A percentile compares a stretch with the other conserved stretches of the same genome.
Conservation (phyloP, 2,797 vertebrate species). For the Girardinus metallicus region DNA sequence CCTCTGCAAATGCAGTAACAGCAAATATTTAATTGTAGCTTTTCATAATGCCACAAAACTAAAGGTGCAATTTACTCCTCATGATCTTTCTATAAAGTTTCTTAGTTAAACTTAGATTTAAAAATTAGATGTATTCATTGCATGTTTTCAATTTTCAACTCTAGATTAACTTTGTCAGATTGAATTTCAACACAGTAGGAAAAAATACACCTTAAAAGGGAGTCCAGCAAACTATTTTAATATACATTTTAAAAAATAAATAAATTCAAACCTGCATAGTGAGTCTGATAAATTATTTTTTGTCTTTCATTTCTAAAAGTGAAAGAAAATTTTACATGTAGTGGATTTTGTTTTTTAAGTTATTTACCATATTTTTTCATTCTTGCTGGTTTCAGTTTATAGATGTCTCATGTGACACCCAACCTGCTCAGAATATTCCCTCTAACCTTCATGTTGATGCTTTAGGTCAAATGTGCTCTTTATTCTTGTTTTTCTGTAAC, state of each 20-base stretch:
- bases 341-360: background rate
- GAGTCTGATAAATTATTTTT: too few species aligned
- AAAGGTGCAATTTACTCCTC: background rate
- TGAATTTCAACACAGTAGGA: background rate
- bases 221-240: background rate
- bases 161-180: background rate
- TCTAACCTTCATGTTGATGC: background rate
- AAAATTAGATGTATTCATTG: background rate
- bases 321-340: background rate
- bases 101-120: background rate
- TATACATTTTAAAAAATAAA: background rate
- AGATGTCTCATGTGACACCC: background rate
- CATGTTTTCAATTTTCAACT: background rate
- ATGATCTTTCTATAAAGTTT: background rate
- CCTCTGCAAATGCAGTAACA: background rate
- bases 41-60: background rate
- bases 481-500: background rate
- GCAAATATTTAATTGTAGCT: conserved; percentile 8
- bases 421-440: background rate
- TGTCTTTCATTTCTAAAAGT: background rate
- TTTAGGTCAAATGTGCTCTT: background rate
- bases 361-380: background rate
- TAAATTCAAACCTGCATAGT: too few species aligned
- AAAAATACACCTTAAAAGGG: too few species aligned
- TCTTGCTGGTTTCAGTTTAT: background rate